Base-by-base conservation (phyloP, 2,888 invertebrate genomes). In the Frankliniella fusca region DNA sequence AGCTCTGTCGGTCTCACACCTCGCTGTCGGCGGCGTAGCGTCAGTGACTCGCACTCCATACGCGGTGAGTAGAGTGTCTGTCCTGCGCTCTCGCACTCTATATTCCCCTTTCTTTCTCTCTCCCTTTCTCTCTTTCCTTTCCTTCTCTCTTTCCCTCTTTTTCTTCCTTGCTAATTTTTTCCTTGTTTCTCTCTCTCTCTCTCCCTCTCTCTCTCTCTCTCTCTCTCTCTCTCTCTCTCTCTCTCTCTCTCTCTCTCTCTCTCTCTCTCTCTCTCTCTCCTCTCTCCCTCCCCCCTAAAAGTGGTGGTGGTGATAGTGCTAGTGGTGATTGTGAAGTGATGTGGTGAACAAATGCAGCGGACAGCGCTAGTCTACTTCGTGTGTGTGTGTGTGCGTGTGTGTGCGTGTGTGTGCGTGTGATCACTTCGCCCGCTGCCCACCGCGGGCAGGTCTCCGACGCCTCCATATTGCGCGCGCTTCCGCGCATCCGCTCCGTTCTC, bases 171-270 rank as follows among this genome's bases (percentile, higher is more conserved):
- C 28, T 49, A 18, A 27, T 1, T 54, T 7, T 27, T 5, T 54
- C 8, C 28, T 2, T 38, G 15, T 27, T n/a, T 61, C 81, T 81
- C 65, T 54, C 23, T 49, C 61, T 61, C 81, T 27, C 50, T 50
- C 48, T 48, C 80, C 38, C 80, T 80, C 80, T 38, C 80, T 80
- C 80, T 38, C 50, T 80, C 80, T 80, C 80, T 80, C 80, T 80
- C 80, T 80, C 50, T n/a, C 48, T 80, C 80, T 80, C 80, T 12
- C 50, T 7, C 28, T 48, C 48, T 8, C 50, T 48, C 3, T 80
- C 9, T 10, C 48, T 38, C 80, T 80, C 80, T 49, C 23, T 80
- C 48, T 38, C 80, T 38, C 38, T 10, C 80, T 48, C 80, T n/a
- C 11, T 10, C 10, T n/a, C 80, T 38, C 80, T 38, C 80, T 80